phyloP scores from a whole-genome alignment of 2,113 vertebrate genomes.

The Saccopteryx bilineata region DNA sequence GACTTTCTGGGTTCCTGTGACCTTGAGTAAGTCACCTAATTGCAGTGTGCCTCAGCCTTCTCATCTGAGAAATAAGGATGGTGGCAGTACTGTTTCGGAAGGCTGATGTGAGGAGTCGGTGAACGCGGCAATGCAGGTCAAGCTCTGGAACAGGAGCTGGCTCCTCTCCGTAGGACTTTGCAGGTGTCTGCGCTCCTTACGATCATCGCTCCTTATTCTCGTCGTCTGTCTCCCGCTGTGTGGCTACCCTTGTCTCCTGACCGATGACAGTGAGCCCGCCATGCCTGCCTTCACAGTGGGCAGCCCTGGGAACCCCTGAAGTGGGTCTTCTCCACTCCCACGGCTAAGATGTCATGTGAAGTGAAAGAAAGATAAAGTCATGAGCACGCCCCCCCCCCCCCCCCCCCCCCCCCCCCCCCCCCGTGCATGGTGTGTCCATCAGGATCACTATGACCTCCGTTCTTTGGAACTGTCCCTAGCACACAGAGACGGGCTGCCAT shows the following conservation, averaged over 20 bases:
- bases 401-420: too few relatives aligned
- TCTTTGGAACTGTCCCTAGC: background rate
- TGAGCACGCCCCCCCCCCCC: too few relatives aligned
- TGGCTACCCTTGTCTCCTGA: background rate
- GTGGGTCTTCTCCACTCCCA: background rate
- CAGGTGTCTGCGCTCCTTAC: background rate
- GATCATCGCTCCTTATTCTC: background rate
- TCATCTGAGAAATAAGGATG: background rate
- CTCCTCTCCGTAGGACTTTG: background rate
- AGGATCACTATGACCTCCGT: background rate
- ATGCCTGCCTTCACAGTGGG: background rate
- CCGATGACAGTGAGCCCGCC: rapidly evolving
- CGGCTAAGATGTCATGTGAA: background rate
- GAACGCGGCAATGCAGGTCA: background rate
- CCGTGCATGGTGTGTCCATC: background rate
- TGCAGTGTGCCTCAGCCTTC: background rate
- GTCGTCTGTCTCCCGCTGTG: background rate
- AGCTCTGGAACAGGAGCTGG: background rate
- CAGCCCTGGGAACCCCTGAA: background rate
- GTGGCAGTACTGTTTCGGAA: background rate
- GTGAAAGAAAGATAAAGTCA: background rate
- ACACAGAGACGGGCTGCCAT: background rate
- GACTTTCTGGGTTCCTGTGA: background rate
- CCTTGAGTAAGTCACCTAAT: background rate
- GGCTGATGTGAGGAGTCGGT: background rate